Evolutionary conservation across 1,140 invertebrate genomes (phyloP).

Genomic region (Apis cerana): DNA sequence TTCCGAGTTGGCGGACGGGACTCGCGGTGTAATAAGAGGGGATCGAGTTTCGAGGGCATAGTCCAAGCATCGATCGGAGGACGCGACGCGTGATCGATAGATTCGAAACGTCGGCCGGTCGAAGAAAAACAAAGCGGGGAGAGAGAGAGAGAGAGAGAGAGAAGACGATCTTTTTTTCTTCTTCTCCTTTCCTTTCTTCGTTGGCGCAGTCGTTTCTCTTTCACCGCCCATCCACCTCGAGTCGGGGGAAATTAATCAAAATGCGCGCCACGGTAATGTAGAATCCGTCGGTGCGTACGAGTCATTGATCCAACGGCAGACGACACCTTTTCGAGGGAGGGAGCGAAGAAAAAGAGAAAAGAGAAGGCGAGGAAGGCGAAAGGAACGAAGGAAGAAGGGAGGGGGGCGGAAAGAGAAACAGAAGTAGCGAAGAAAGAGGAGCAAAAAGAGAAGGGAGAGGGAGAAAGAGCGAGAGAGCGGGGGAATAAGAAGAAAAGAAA

Average conservation of each 20-base stretch:
- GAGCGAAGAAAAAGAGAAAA: neutral
- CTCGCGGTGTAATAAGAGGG: no score
- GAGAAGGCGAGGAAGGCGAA: neutral
- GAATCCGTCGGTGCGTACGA: conserved; percentile 54
- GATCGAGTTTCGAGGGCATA: no score
- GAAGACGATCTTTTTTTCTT: no score
- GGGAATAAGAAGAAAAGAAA: conserved; percentile 61
- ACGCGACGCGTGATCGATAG: conserved; percentile 39
- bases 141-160: no score
- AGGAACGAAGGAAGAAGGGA: neutral
- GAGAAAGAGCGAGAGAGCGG: neutral
- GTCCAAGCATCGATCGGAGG: no score
- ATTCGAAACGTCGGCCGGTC: conserved; percentile 11
- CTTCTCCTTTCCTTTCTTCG: conserved; percentile 10
- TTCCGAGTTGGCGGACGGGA: neutral
- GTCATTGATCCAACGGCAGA: conserved; percentile 53
- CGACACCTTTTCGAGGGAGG: conserved; percentile 34
- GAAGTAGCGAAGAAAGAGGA: conserved; percentile 6
- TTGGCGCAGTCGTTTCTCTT: neutral
- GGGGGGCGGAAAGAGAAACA: conserved; percentile 8
- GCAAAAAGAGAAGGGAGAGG: neutral
- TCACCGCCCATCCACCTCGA: conserved; percentile 13
- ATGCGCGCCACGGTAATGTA: conserved; percentile 53
- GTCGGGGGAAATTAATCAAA: conserved; percentile 56
- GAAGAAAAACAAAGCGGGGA: conserved; percentile 5